A percentile compares a stretch with the other conserved stretches of the same genome.
Evolutionary conservation across 2,113 vertebrate species (phyloP).

Genomic region (Paramisgurnus dabryanus): DNA sequence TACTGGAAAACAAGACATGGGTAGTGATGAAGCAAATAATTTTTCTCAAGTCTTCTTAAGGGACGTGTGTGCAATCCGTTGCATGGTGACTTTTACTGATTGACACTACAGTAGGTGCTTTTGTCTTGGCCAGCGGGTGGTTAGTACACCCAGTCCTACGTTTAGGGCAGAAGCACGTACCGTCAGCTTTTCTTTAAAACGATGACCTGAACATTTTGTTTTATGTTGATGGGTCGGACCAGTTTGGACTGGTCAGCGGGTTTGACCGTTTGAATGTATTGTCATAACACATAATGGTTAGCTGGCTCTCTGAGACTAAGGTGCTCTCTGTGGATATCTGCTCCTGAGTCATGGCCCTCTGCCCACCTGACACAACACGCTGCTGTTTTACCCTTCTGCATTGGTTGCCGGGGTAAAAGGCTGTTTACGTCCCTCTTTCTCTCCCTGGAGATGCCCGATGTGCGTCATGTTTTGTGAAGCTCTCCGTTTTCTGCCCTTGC

Average conservation of each 20-base stretch:
- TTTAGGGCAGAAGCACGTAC: conserved; percentile 5
- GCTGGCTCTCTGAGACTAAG: conserved; percentile 11
- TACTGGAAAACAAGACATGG: too few relatives aligned
- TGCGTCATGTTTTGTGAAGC: conserved; percentile 63
- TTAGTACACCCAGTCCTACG: neutral
- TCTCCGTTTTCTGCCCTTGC: conserved; percentile 28
- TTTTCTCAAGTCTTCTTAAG: conserved; percentile 31
- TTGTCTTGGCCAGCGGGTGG: conserved; percentile 24
- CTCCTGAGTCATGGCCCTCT: conserved; percentile 51
- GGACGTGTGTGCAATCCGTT: conserved; percentile 61
- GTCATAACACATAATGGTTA: conserved; percentile 31
- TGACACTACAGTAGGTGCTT: conserved; percentile 17
- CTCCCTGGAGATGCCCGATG: conserved; percentile 59
- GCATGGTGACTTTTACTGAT: conserved; percentile 50
- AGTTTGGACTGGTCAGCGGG: conserved; percentile 43
- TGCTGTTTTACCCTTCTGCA: conserved; percentile 56
- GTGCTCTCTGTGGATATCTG: conserved; percentile 29
- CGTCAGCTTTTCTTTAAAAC: conserved; percentile 22
- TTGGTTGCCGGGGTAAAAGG: conserved; percentile 58
- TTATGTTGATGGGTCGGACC: conserved; percentile 27
- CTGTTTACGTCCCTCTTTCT: conserved; percentile 59
- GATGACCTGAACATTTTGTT: neutral
- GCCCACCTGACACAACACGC: conserved; percentile 66
- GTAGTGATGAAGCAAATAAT: too few relatives aligned
- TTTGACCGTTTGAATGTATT: conserved; percentile 53